Base-by-base conservation (phyloP, 2,797 vertebrate genomes). In the Periparus ater region DNA sequence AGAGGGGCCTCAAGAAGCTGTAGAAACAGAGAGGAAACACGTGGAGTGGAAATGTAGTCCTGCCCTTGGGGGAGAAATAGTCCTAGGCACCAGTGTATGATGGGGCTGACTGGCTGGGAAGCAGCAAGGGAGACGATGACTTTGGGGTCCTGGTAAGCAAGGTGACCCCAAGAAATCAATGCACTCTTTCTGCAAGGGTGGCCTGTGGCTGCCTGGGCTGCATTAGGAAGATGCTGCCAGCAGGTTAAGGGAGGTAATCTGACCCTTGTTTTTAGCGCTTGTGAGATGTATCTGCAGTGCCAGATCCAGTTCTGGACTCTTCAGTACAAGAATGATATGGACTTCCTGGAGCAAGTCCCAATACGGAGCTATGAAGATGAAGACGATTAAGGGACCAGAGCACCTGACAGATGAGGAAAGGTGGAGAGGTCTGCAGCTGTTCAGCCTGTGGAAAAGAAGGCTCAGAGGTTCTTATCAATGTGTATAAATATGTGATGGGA, bases 301-400 rank as follows among this genome's bases (percentile, higher is more conserved):
- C 30, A 14, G 44, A 6, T 55, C 17, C 25, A 34, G 29, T 48
- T 63, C n/a, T 65, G 22, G 51, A 34, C 38, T 58, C 25, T 13
- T 29, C 44, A 13, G 42, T 17, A 42, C 11, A 54, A 66, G 38
- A 68, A 82, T 68, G 23, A 65, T 16, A 45, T 0, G 1, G 34
- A 70, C 27, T 54, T 74, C 9, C 40, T 25, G 17, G 3, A 76
- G 29, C 8, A 50, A 70, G 65, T n/a, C 21, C 47, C 47, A 58
- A 13, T 26, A 47, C 0, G 0, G 17, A 20, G 30, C 25, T 73
- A 11, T 2, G 6, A 89, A 40, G 45, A 11, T 2, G 6, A 89
- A 40, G 45, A 74, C 30, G 32, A 79, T 34, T 7, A 57, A 53
- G 29, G 32, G 19, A 82, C 9, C 18, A 26, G 10, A 85, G 13